These are phyloP conservation scores for Steinernema khuongi DNA, from an alignment of 1,140 invertebrate species.

Conservation along the genomic window DNA sequence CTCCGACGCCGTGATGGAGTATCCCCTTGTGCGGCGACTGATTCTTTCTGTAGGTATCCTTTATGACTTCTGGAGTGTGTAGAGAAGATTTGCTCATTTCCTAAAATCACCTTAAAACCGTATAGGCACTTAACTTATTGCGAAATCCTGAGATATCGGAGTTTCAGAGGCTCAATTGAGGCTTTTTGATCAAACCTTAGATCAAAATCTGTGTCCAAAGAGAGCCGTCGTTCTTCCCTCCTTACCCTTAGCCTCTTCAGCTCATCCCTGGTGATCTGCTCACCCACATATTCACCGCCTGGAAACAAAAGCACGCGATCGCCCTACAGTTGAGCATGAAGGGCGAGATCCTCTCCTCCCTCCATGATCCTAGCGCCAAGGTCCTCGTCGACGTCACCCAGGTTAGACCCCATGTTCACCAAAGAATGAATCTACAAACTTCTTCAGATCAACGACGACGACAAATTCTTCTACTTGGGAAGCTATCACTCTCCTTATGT, in stretches of 20 bases:
- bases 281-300: neutral
- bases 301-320: conserved; percentile 3
- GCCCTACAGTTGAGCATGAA: neutral
- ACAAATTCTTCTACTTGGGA: neutral
- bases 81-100: too few species aligned
- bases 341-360: neutral
- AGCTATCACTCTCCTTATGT: neutral
- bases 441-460: neutral
- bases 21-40: neutral
- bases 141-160: too few species aligned
- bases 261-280: too few species aligned
- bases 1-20: neutral
- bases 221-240: too few species aligned
- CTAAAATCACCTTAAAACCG: too few species aligned
- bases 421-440: neutral
- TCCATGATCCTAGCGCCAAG: neutral
- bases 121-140: too few species aligned
- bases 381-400: neutral
- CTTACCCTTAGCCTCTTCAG: too few species aligned
- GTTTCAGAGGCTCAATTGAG: neutral
- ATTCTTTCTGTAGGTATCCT: neutral
- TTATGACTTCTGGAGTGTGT: neutral
- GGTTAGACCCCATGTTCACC: neutral
- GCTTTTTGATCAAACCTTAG: neutral
- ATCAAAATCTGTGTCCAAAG: too few species aligned